A percentile compares a stretch with the other conserved stretches of the same genome.
Evolutionary conservation across 2,113 vertebrate species (phyloP).

Genomic region (Equus quagga): DNA sequence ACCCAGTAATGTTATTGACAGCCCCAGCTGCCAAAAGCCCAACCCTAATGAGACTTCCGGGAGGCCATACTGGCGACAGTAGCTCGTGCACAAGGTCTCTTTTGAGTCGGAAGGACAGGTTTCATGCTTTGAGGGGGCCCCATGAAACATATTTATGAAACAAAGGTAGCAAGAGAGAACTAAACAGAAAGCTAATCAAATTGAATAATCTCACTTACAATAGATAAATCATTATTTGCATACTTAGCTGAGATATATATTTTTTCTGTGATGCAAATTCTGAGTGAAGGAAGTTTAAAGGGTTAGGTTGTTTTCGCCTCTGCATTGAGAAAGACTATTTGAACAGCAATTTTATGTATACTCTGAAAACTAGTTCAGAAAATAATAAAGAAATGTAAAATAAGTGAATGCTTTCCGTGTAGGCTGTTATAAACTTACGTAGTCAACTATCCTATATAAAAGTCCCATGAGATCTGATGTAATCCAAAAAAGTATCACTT

Average conservation of each 20-base stretch:
- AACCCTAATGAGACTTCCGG: not conserved
- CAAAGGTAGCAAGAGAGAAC: not conserved
- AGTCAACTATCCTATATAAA: not conserved
- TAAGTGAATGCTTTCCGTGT: not conserved
- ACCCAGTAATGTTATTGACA: constrained; percentile 52
- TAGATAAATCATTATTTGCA: not conserved
- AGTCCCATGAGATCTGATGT: not conserved
- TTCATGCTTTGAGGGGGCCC: not conserved
- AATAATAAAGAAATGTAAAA: not conserved
- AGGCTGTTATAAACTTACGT: not conserved
- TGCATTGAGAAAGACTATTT: not conserved
- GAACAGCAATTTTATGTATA: not conserved
- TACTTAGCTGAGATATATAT: not conserved
- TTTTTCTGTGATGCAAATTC: not conserved
- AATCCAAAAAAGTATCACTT: not conserved
- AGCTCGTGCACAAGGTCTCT: not conserved
- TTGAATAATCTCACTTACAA: not conserved
- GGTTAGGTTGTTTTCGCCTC: not conserved
- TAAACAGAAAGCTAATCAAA: not conserved
- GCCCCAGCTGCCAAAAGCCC: constrained; percentile 53
- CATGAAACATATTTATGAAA: not conserved
- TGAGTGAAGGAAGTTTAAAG: constrained; percentile 10
- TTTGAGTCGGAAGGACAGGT: not conserved
- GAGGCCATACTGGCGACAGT: not conserved
- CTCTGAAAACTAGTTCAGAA: not conserved